phyloP scores from a whole-genome alignment of 2,888 invertebrate species.

The Epirrhoe tristata region DNA sequence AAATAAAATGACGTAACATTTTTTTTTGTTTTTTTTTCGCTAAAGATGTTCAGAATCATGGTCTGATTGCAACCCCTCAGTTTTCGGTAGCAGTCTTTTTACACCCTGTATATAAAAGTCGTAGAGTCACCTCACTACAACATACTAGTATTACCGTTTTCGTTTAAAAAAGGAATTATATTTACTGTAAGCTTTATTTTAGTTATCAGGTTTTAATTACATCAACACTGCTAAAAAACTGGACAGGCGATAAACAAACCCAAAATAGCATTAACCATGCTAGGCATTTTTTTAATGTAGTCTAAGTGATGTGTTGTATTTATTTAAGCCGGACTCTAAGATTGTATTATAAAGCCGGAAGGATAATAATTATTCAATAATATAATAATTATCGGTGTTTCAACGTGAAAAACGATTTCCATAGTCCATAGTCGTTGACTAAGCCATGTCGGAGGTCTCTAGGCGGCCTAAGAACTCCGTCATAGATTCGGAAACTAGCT shows the following conservation, averaged over 20 bases:
- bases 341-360: constrained; percentile 10
- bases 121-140: background rate
- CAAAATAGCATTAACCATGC: constrained; percentile 28
- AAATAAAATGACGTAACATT: too few species aligned
- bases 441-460: too few species aligned
- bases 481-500: too few species aligned
- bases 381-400: too few species aligned
- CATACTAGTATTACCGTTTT: constrained; percentile 22
- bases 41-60: too few species aligned
- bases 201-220: constrained; percentile 30
- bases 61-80: too few species aligned
- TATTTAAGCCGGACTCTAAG: constrained; percentile 1
- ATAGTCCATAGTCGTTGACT: too few species aligned
- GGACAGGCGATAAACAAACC: constrained; percentile 27
- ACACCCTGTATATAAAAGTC: background rate
- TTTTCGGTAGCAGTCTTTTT: too few species aligned
- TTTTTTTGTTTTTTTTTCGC: too few species aligned
- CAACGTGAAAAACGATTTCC: too few species aligned
- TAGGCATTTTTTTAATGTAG: constrained; percentile 22
- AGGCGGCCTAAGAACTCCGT: too few species aligned
- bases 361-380: background rate
- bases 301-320: background rate
- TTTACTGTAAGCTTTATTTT: constrained; percentile 28
- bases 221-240: constrained; percentile 28
- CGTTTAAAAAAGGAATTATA: constrained; percentile 20